These are phyloP conservation scores for Melanchra persicariae DNA, from an alignment of 2,888 invertebrate genomes.

Conservation along the genomic window DNA sequence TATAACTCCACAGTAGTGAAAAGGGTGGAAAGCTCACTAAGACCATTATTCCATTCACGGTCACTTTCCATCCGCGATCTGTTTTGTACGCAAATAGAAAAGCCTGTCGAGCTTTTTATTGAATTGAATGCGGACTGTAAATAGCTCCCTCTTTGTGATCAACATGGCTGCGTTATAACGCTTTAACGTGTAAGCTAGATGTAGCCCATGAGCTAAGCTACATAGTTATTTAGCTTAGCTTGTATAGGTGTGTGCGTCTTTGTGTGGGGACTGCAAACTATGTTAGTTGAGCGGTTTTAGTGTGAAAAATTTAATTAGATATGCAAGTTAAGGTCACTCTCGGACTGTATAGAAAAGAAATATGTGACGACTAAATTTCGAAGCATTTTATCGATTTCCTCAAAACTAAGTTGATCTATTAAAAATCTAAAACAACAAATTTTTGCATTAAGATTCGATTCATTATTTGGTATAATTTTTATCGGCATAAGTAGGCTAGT, in stretches of 20 bases:
- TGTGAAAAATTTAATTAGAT: not conserved
- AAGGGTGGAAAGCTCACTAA: slow-evolving; percentile 21
- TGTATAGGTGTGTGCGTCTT: not conserved
- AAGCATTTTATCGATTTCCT: too few relatives aligned
- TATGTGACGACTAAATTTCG: too few relatives aligned
- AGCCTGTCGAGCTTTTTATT: slow-evolving; percentile 28
- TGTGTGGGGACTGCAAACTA: not conserved
- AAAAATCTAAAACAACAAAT: too few relatives aligned
- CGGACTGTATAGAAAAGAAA: too few relatives aligned
- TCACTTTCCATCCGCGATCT: slow-evolving; percentile 28
- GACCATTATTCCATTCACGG: slow-evolving; percentile 42
- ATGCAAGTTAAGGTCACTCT: too few relatives aligned
- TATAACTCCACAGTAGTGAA: slow-evolving; percentile 1
- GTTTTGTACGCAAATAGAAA: slow-evolving; percentile 43
- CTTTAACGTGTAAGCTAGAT: not conserved
- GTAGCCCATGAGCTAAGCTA: not conserved
- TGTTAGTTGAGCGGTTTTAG: not conserved
- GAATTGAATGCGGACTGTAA: slow-evolving; percentile 25
- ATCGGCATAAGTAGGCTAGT: too few relatives aligned
- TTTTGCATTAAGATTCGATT: too few relatives aligned
- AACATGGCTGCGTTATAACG: slow-evolving; percentile 4
- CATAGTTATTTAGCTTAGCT: not conserved
- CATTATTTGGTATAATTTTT: too few relatives aligned
- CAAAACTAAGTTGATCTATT: too few relatives aligned
- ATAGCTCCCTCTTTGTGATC: slow-evolving; percentile 26